Conservation (phyloP, 2,888 invertebrate genomes). For the Drosophila mimica region DNA sequence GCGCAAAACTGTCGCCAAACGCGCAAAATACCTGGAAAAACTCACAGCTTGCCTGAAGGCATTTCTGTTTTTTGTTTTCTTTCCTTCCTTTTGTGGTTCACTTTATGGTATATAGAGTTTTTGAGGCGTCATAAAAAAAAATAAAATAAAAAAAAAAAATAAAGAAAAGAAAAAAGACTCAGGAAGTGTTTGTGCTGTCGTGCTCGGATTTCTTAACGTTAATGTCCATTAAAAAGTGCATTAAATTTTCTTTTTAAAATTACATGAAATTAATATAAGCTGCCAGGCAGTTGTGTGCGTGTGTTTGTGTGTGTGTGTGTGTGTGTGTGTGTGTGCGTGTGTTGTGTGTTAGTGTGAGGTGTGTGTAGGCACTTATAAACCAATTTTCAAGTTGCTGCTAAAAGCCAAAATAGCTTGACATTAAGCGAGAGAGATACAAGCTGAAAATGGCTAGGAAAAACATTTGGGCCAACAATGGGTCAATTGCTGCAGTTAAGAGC, state of each 20-base stretch:
- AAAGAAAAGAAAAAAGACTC: background rate
- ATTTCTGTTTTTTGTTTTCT: conserved; percentile 17
- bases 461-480: conserved; percentile 48
- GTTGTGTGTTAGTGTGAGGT: conserved; percentile 25
- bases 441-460: conserved; percentile 57
- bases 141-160: background rate
- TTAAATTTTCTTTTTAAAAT: conserved; percentile 46
- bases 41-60: conserved; percentile 24
- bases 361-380: conserved; percentile 57
- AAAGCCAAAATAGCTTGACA: conserved; percentile 75
- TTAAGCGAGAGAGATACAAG: conserved; percentile 48
- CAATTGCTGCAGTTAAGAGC: conserved; percentile 3
- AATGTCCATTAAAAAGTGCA: conserved; percentile 67
- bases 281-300: conserved; percentile 7
- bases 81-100: conserved; percentile 6
- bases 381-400: conserved; percentile 74
- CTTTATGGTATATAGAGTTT: conserved; percentile 8
- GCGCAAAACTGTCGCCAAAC: conserved; percentile 52
- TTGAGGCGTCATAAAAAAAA: conserved; percentile 10
- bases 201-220: conserved; percentile 64
- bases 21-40: conserved; percentile 51
- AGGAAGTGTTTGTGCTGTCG: conserved; percentile 50
- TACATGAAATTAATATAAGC: conserved; percentile 61
- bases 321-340: background rate
- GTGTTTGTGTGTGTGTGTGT: background rate